phyloP scores from a whole-genome alignment of 2,797 vertebrate species.

The Champsocephalus gunnari region DNA sequence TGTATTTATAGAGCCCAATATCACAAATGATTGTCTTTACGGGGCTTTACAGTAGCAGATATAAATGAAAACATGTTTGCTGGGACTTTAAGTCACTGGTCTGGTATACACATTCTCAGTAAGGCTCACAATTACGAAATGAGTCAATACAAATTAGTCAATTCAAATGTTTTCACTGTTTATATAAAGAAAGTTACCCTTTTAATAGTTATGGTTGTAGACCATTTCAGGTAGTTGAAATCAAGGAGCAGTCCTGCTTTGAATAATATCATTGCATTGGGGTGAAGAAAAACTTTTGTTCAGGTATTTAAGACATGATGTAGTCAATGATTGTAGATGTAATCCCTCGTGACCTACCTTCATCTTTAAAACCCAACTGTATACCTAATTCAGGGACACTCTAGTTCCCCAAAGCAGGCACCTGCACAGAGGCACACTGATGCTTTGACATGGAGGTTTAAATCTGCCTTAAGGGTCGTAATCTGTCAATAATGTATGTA shows the following conservation, averaged over 20 bases:
- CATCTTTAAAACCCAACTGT: constrained; percentile 3
- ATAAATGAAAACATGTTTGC: neutral
- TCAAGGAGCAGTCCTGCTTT: neutral
- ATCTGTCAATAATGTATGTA: constrained; percentile 41
- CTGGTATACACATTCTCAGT: too few relatives aligned
- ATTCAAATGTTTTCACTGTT: too few relatives aligned
- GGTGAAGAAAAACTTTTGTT: neutral
- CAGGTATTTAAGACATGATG: neutral
- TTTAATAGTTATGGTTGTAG: neutral
- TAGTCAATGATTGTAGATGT: neutral
- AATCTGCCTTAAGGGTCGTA: constrained; percentile 29
- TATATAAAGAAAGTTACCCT: too few relatives aligned
- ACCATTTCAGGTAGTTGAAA: neutral
- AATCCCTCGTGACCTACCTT: neutral
- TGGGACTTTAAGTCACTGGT: neutral
- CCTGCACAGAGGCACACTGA: constrained; percentile 6
- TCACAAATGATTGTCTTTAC: too few relatives aligned
- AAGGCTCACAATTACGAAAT: too few relatives aligned
- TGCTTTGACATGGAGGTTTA: constrained; percentile 33
- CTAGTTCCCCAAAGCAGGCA: constrained; percentile 3
- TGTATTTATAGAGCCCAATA: too few relatives aligned
- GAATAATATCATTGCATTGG: neutral
- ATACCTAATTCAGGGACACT: neutral
- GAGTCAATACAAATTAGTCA: too few relatives aligned
- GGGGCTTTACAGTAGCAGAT: too few relatives aligned